Evolutionary conservation across 2,888 invertebrate genomes (phyloP), one percentile per base, ranked within the genome.

Genomic region (Amblyjoppa fuscipennis): DNA sequence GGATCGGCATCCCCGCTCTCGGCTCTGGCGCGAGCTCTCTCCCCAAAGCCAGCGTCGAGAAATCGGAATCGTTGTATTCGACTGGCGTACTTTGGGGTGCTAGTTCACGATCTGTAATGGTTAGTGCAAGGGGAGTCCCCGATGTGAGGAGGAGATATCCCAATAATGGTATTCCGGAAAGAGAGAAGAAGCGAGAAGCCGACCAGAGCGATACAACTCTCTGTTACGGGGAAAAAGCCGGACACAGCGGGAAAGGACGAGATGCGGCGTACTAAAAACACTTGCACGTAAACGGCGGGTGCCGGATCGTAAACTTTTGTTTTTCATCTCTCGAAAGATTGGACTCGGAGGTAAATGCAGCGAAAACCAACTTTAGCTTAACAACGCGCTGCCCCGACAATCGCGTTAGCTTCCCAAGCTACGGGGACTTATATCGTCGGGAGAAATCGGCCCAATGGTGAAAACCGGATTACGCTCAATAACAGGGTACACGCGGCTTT

Each of bases 51-150:
- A 20, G 49, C 25, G 25, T 38, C 56, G 34, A 16, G 45, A 68
- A 77, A 77, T 77, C 77, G 68, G 77, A 31, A 68, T 56, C 66
- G 53, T 76, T 38, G 66, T 77, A 77, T 77, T 77, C 53, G 77
- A 68, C 53, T 53, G 68, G 68, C 51, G 66, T 77, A 38, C 51
- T 34, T 56, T n/a, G 41, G 38, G 41, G 13, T 41, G 64, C 64
- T n/a, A 34, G 31, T 64, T 34, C 34, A n/a, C 64, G 64, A 64
- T 64, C 64, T 34, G 64, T 64, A 34, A 64, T 64, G 64, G 31
- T 49, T 64, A 64, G 61, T 16, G 28, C 51, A 28, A 45, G 28
- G 69, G 38, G 53, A 68, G 28, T 3, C 20, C 41, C 69, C 20
- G 64, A 64, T 31, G 11, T 11, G 31, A 13, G 64, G 13, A 61